Evolutionary conservation across 2,113 vertebrate genomes (phyloP).

Genomic region (Empidonax traillii): DNA sequence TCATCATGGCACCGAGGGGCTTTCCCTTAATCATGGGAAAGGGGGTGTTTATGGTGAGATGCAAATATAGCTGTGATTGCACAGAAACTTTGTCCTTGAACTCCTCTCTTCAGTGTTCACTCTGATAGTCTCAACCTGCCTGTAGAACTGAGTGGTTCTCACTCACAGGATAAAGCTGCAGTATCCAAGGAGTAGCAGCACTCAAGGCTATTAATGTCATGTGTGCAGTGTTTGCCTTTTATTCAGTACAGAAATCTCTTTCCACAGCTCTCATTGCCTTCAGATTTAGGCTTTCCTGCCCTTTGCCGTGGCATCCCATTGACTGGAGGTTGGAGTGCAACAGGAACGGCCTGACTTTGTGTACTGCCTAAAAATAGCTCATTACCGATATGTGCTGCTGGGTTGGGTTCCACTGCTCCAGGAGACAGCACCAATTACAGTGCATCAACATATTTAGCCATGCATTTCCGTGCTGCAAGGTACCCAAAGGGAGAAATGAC

Average conservation of each 20-base stretch:
- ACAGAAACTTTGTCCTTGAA: not conserved
- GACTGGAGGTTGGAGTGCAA: not conserved
- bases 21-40: not conserved
- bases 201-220: not conserved
- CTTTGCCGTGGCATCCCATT: accelerated
- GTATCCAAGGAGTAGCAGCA: not conserved
- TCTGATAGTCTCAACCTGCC: not conserved
- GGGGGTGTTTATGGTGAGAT: not conserved
- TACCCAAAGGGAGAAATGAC: not conserved
- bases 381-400: not conserved
- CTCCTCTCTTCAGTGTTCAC: not conserved
- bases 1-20: not conserved
- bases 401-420: not conserved
- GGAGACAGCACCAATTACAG: not conserved
- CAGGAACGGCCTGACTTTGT: not conserved
- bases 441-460: not conserved
- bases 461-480: not conserved
- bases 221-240: not conserved
- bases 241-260: not conserved
- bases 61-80: not conserved
- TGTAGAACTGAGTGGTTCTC: not conserved
- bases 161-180: not conserved
- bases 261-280: not conserved
- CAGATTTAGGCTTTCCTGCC: not conserved
- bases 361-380: not conserved